phyloP scores from a whole-genome alignment of 2,888 invertebrate genomes.

The Panopea generosa region DNA sequence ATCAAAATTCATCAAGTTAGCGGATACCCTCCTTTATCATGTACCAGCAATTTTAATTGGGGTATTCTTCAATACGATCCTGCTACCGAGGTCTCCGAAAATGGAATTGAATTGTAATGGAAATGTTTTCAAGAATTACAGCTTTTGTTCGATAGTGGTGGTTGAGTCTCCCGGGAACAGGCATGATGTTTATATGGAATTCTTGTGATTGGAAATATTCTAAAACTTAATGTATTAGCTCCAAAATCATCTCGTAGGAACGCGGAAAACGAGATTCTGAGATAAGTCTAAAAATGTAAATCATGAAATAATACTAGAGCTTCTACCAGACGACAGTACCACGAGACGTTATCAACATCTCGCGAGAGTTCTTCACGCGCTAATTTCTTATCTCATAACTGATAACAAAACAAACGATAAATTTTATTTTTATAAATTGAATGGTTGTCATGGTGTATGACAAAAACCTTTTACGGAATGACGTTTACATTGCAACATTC shows the following conservation, averaged over 20 bases:
- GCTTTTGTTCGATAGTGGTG: conserved; percentile 36
- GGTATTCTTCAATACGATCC: too few species aligned
- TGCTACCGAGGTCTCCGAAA: too few species aligned
- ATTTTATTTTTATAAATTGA: conserved; percentile 45
- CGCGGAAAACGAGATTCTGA: conserved; percentile 17
- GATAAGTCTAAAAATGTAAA: conserved; percentile 49
- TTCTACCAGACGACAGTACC: conserved; percentile 41
- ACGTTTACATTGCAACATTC: conserved; percentile 22
- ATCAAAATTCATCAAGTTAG: too few species aligned
- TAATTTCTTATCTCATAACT: conserved; percentile 39
- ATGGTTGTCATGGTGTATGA: conserved; percentile 39
- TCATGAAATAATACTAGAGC: conserved; percentile 42
- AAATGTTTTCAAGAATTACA: conserved; percentile 2
- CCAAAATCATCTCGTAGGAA: conserved; percentile 15
- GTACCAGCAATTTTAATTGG: too few species aligned
- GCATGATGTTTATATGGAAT: conserved; percentile 34
- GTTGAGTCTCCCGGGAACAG: conserved; percentile 19
- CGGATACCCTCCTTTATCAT: too few species aligned
- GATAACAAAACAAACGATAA: conserved; percentile 41
- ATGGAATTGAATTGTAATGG: not conserved
- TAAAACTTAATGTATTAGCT: conserved; percentile 35
- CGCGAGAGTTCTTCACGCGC: conserved; percentile 45
- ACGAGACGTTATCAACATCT: conserved; percentile 52
- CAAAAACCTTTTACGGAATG: conserved; percentile 49
- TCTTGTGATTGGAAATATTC: conserved; percentile 46